Evolutionary conservation across 1,140 invertebrate species (phyloP).

Genomic region (Dolichoris vasculosae): DNA sequence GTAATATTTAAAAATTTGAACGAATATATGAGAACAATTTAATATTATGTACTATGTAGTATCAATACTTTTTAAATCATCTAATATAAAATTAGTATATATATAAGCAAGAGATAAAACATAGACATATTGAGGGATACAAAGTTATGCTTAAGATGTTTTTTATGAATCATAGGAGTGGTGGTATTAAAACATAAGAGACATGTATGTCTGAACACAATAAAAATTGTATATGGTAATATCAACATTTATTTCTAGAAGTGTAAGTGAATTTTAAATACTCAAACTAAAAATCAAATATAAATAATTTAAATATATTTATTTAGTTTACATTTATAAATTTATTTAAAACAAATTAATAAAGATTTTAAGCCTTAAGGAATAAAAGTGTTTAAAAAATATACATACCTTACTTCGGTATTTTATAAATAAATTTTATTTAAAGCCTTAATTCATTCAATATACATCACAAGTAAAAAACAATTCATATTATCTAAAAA

Average conservation of each 20-base stretch:
- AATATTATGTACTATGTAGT: not conserved
- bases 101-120: not conserved
- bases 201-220: not conserved
- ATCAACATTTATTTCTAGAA: not conserved
- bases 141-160: conserved; percentile 31
- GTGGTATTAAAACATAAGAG: not conserved
- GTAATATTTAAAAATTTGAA: not conserved
- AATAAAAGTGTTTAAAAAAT: too few relatives aligned
- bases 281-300: too few relatives aligned
- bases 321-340: too few relatives aligned
- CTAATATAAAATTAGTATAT: not conserved
- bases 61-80: conserved; percentile 40
- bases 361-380: too few relatives aligned
- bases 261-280: not conserved
- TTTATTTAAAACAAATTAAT: too few relatives aligned
- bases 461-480: too few relatives aligned
- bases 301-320: too few relatives aligned
- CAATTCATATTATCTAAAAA: too few relatives aligned
- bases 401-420: too few relatives aligned
- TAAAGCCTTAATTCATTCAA: too few relatives aligned
- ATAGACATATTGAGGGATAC: not conserved
- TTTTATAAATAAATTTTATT: too few relatives aligned
- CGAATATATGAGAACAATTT: not conserved
- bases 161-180: conserved; percentile 36
- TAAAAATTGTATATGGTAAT: not conserved